Conservation (phyloP, 37 sponge, comb jelly and placozoan genomes). For the Haliclona indistincta region DNA sequence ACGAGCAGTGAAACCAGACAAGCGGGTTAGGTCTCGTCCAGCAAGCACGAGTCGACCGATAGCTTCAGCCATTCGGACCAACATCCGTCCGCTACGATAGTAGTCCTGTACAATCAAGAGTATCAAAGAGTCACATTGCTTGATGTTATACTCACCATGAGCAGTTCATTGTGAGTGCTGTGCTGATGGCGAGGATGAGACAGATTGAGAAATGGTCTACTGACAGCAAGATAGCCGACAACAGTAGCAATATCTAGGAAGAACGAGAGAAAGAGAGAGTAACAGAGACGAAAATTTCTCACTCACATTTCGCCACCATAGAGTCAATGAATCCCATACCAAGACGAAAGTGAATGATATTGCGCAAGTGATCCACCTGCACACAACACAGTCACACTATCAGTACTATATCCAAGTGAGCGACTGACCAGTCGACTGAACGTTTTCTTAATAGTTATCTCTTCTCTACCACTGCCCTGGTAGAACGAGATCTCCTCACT, state of each 20-base stretch:
- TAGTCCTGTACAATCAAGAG: too few species aligned
- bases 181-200: conserved; percentile 49
- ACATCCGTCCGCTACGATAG: conserved; percentile 87
- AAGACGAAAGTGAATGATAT: conserved; percentile 73
- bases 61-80: conserved; percentile 94
- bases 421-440: conserved; percentile 64
- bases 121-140: too few species aligned
- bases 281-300: too few species aligned
- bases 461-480: conserved; percentile 83
- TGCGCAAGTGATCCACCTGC: conserved; percentile 82
- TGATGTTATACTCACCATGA: too few species aligned
- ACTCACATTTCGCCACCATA: conserved; percentile 89
- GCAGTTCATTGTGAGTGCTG: conserved; percentile 63
- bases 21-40: conserved; percentile 85
- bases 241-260: conserved; percentile 89
- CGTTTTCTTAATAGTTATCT: conserved; percentile 60
- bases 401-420: too few species aligned
- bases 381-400: too few species aligned
- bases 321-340: conserved; percentile 87
- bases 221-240: conserved; percentile 85
- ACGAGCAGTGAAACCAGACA: conserved; percentile 89
- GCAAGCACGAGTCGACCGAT: conserved; percentile 91
- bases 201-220: conserved; percentile 82
- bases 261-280: too few species aligned
- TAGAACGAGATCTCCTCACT: conserved; percentile 98